Conservation (phyloP, 2,113 vertebrate species). For the Python bivittatus region DNA sequence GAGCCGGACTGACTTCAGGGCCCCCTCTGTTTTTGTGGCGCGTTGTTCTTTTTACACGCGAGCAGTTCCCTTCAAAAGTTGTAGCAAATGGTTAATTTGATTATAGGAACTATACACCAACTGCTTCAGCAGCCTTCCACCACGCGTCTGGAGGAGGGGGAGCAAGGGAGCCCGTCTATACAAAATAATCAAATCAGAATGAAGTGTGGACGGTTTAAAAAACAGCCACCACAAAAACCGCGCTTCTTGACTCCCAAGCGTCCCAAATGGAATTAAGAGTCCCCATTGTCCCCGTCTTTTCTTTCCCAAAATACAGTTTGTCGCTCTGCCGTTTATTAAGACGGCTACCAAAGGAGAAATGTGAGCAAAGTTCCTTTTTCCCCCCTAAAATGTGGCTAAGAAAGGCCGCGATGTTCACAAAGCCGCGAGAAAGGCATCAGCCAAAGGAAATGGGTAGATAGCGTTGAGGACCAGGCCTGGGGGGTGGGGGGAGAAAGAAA, state of each 20-base stretch:
- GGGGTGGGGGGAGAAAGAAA: conserved; percentile 58
- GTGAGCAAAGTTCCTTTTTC: conserved; percentile 43
- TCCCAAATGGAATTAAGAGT: conserved; percentile 96
- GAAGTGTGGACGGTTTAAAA: conserved; percentile 79
- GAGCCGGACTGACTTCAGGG: conserved; percentile 31
- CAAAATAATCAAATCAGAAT: conserved; percentile 98
- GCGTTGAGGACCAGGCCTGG: no score
- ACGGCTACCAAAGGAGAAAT: conserved; percentile 51
- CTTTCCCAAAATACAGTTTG: conserved; percentile 73
- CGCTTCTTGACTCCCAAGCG: conserved; percentile 90
- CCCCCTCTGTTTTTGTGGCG: conserved; percentile 37
- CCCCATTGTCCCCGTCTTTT: conserved; percentile 68
- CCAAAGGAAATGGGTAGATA: neutral
- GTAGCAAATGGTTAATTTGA: conserved; percentile 98
- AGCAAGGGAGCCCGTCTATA: conserved; percentile 86
- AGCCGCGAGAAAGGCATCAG: conserved; percentile 17
- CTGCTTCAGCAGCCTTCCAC: conserved; percentile 93
- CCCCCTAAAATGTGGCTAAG: conserved; percentile 47
- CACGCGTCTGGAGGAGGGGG: conserved; percentile 91
- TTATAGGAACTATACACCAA: conserved; percentile 96
- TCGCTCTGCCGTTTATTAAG: conserved; percentile 58
- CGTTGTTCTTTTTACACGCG: conserved; percentile 91
- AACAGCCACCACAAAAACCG: conserved; percentile 71
- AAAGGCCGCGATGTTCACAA: conserved; percentile 6
- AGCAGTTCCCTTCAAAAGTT: conserved; percentile 88